Conservation (phyloP, 2,113 vertebrate species). For the Otis tarda region DNA sequence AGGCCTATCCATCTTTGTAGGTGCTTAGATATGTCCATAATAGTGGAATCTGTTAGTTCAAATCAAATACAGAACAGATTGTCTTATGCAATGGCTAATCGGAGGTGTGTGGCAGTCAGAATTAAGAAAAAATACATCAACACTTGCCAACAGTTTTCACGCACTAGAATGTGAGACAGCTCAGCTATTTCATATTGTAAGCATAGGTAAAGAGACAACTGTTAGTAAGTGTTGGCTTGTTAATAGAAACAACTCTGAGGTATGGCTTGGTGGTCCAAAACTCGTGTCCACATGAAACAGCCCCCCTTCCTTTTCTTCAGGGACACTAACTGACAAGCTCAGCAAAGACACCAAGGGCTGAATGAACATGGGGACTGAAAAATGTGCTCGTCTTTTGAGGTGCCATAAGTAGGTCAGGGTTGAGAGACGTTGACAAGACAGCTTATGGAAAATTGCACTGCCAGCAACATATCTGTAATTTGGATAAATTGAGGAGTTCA, state of each 20-base stretch:
- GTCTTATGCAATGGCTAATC: slow-evolving; percentile 17
- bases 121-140: slow-evolving; percentile 4
- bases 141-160: slow-evolving; percentile 28
- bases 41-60: slow-evolving; percentile 13
- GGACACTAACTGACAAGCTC: neutral
- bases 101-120: slow-evolving; percentile 7
- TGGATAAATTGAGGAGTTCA: slow-evolving; percentile 28
- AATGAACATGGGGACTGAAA: neutral
- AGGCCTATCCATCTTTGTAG: slow-evolving; percentile 10
- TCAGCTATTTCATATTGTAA: neutral
- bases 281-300: neutral
- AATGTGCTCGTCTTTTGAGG: neutral
- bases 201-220: neutral
- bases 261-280: neutral
- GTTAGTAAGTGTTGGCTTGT: neutral
- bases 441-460: slow-evolving; percentile 5
- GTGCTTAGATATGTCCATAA: neutral
- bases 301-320: neutral
- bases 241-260: neutral
- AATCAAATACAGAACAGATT: slow-evolving; percentile 36
- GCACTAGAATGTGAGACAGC: neutral
- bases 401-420: neutral
- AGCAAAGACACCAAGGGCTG: neutral
- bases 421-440: neutral
- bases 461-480: neutral